Percentiles rank a stretch among this genome's conserved stretches.
Evolutionary conservation across 1,140 invertebrate genomes (phyloP).

Genomic region (Heliconius nattereri): DNA sequence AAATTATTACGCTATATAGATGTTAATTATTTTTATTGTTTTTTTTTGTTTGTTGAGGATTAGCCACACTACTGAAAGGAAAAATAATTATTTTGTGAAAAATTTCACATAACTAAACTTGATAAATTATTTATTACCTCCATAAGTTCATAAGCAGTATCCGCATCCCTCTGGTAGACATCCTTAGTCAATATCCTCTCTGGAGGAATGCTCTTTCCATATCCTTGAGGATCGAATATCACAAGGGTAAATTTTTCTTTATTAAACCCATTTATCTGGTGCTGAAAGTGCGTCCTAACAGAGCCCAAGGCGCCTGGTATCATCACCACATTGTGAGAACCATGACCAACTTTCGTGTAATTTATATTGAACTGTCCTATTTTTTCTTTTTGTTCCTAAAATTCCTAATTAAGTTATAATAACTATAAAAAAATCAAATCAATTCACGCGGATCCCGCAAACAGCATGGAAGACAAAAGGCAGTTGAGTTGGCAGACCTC

Average conservation of each 20-base stretch:
- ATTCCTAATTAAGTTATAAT: neutral
- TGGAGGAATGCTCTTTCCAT: conserved; percentile 91
- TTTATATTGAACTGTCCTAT: conserved; percentile 84
- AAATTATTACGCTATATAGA: too few species aligned
- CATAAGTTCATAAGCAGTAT: conserved; percentile 67
- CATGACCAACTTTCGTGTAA: conserved; percentile 87
- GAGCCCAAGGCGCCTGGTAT: conserved; percentile 89
- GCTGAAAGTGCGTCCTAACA: conserved; percentile 82
- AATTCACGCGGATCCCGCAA: too few species aligned
- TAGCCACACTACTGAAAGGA: too few species aligned
- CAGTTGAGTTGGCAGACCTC: too few species aligned
- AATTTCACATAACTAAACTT: too few species aligned
- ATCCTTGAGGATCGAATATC: conserved; percentile 93
- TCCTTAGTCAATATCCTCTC: conserved; percentile 85
- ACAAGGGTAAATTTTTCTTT: conserved; percentile 87
- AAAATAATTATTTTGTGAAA: too few species aligned
- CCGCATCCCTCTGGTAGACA: conserved; percentile 88
- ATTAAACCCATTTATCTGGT: conserved; percentile 56
- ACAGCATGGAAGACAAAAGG: too few species aligned
- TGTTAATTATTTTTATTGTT: too few species aligned
- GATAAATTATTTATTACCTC: conserved; percentile 10
- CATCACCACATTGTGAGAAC: conserved; percentile 85
- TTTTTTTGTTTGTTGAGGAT: too few species aligned
- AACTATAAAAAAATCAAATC: too few species aligned
- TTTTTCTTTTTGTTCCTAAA: conserved; percentile 72